These are phyloP conservation scores for Ostrea edulis DNA, from an alignment of 1,140 invertebrate genomes.

Conservation along the genomic window DNA sequence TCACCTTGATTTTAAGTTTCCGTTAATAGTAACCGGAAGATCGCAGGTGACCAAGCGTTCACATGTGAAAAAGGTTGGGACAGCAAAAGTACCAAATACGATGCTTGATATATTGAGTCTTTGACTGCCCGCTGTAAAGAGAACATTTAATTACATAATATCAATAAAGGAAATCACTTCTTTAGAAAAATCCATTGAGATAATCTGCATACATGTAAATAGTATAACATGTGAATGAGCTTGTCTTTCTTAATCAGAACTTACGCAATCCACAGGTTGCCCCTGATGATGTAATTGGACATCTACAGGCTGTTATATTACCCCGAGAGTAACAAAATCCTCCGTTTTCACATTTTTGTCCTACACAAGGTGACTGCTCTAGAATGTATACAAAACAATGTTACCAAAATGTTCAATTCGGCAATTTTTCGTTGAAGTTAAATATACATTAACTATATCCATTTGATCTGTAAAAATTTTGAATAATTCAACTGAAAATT, in stretches of 20 bases:
- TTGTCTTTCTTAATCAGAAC: neutral
- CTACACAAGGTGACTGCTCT: neutral
- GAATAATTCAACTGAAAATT: neutral
- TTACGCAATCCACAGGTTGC: neutral
- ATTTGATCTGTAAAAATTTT: neutral
- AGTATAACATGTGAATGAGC: neutral
- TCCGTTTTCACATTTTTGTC: neutral
- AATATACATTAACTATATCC: neutral
- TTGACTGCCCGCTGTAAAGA: neutral
- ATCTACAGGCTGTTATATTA: neutral
- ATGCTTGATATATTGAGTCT: neutral
- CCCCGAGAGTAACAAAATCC: neutral
- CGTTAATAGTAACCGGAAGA: neutral
- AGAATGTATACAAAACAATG: neutral
- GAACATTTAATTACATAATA: too few relatives aligned
- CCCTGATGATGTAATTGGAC: neutral
- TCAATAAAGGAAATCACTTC: neutral
- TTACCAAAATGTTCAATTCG: neutral
- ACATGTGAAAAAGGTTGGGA: neutral
- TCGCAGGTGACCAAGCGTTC: neutral
- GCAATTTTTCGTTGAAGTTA: neutral
- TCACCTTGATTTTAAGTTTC: constrained; percentile 6
- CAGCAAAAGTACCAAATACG: neutral
- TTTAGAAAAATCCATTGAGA: neutral
- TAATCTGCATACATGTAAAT: neutral